Base-by-base conservation (phyloP, 2,113 vertebrate genomes). In the Antidorcas marsupialis region DNA sequence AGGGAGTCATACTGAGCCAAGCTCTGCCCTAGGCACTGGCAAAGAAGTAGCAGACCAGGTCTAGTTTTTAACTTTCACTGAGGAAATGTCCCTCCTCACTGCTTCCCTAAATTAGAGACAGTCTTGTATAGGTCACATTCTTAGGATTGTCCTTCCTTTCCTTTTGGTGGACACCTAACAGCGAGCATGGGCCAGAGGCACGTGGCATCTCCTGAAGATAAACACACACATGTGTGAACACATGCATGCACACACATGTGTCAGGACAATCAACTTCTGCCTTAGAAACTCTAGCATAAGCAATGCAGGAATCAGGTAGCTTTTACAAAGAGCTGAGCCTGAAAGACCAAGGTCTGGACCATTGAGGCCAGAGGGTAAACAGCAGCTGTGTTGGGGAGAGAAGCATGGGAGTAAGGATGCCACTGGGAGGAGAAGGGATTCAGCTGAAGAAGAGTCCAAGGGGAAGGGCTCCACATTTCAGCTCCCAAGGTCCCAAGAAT, bases 351-450 rank as follows among this genome's bases (percentile, higher is more conserved):
- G n/a, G 8, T 47, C 1, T 33, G 36, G 30, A n/a, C 25, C 28
- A 13, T 1, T 83, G n/a, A 62, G 28, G 36, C 21, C 60, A 43
- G 15, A 50, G 36, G 12, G 16, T 62, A 11, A 82, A 47, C 5
- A 30, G n/a, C 16, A 33, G 12, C 19, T 36, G 6, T 59, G 7
- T 19, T 23, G 3, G 60, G 10, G 50, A 76, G n/a, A 81, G n/a
- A 79, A 16, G 3, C 10, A 7, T 36, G 27, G 90, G 28, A 47
- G 12, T 5, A 74, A 62, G 39, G 36, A 71, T 59, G 8, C 19
- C 30, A 1, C 0, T 21, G 9, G 12, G 6, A 2, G 33, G 15
- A 5, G 1, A 23, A 79, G 60, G 86, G 25, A 10, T 12, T 62
- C 12, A 2, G 13, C 9, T 27, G 15, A 12, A 55, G 6, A 81